phyloP scores from a whole-genome alignment of 1,140 invertebrate species.

The Drosophila fuyamai region DNA sequence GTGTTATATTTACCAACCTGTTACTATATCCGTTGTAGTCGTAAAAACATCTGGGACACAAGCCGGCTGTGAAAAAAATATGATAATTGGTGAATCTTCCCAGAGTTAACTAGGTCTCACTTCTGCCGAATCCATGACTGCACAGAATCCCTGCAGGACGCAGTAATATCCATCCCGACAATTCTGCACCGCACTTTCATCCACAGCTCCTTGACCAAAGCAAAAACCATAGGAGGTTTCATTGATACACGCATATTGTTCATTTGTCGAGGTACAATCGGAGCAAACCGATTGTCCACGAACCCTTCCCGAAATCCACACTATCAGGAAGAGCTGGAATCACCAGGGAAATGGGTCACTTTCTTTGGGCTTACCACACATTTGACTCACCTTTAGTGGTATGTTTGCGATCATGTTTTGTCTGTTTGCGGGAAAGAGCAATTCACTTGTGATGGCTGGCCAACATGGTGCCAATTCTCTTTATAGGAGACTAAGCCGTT shows the following conservation, averaged over 20 bases:
- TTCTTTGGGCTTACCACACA: neutral
- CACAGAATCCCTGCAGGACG: conserved; percentile 31
- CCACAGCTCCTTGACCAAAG: neutral
- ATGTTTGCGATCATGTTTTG: conserved; percentile 17
- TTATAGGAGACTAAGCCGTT: conserved; percentile 34
- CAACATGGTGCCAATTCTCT: conserved; percentile 32
- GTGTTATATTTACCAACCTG: conserved; percentile 31
- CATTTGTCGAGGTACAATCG: conserved; percentile 37
- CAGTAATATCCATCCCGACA: conserved; percentile 50
- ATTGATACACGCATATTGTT: conserved; percentile 44
- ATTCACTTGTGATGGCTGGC: conserved; percentile 16
- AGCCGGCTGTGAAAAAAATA: conserved; percentile 19
- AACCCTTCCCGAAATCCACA: neutral
- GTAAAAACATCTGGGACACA: conserved; percentile 32
- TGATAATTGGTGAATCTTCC: neutral
- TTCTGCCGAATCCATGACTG: conserved; percentile 15
- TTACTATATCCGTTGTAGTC: conserved; percentile 20
- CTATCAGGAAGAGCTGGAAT: conserved; percentile 8
- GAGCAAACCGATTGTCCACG: conserved; percentile 27
- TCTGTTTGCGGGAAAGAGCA: conserved; percentile 18
- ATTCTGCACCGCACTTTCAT: neutral
- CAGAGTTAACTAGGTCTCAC: conserved; percentile 17
- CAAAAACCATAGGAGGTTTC: conserved; percentile 56
- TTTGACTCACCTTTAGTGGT: conserved; percentile 6
- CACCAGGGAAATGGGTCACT: neutral